A percentile compares a stretch with the other conserved stretches of the same genome.
These are phyloP conservation scores for Quadroppia sp. DNA, from an alignment of 2,888 invertebrate genomes.

Conservation along the genomic window DNA sequence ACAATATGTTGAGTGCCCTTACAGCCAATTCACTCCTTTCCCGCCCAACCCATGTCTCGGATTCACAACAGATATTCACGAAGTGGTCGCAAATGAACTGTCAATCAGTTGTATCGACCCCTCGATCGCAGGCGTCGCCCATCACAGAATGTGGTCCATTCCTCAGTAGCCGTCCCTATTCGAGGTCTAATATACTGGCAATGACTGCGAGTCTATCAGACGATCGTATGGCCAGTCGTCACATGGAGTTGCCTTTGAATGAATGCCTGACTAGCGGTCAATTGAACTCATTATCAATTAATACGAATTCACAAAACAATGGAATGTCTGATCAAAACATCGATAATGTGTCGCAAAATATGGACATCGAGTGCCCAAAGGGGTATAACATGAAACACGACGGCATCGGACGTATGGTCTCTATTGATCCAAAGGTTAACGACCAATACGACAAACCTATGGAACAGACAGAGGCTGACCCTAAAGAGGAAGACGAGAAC, in stretches of 20 bases:
- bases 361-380: neutral
- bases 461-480: neutral
- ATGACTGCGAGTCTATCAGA: conserved; percentile 40
- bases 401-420: neutral
- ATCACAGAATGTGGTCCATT: conserved; percentile 31
- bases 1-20: conserved; percentile 3
- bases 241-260: neutral
- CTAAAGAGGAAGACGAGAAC: neutral
- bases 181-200: conserved; percentile 41
- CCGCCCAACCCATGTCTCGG: neutral
- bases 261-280: neutral
- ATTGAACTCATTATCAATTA: neutral
- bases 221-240: neutral
- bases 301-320: neutral
- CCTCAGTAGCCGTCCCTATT: conserved; percentile 30
- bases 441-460: neutral
- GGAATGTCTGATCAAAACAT: neutral
- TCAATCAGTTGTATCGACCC: neutral
- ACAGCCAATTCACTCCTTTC: neutral
- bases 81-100: neutral
- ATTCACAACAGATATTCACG: neutral
- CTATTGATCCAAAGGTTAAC: conserved; percentile 15
- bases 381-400: conserved; percentile 5
- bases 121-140: conserved; percentile 1
- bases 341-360: neutral